phyloP scores from a whole-genome alignment of 2,113 vertebrate species.

The Irena cyanogastra region DNA sequence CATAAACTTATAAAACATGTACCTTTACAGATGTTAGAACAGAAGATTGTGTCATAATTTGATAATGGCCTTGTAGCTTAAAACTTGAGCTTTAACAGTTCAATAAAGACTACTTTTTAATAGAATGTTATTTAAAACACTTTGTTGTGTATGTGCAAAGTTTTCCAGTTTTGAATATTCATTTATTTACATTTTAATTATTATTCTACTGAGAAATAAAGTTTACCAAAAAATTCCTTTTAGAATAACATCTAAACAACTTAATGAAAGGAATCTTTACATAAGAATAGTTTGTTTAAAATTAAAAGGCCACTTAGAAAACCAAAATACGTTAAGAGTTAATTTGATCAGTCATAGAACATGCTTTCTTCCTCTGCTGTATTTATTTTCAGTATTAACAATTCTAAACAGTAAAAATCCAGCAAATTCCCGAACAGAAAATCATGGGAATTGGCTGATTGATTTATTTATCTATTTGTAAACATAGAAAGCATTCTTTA shows the following conservation, averaged over 20 bases:
- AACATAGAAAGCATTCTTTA: background rate
- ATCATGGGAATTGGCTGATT: background rate
- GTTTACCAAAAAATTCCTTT: background rate
- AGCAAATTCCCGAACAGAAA: background rate
- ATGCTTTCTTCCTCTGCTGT: background rate
- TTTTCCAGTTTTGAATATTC: constrained; percentile 8
- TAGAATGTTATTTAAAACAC: background rate
- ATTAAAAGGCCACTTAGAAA: background rate
- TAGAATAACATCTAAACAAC: background rate
- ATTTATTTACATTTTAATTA: constrained; percentile 35
- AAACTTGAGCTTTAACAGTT: constrained; percentile 3
- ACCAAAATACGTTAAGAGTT: background rate
- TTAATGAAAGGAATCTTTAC: background rate
- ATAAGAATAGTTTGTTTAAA: background rate
- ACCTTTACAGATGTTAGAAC: constrained; percentile 19
- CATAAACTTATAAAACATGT: constrained; percentile 38
- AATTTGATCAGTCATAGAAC: background rate
- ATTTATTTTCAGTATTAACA: background rate
- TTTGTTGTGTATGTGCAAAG: background rate
- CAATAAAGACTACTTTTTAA: constrained; percentile 29
- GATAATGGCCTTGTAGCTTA: background rate
- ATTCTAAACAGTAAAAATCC: background rate
- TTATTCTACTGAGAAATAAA: background rate
- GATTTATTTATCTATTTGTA: background rate
- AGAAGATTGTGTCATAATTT: background rate